Percentiles rank a stretch among this genome's conserved stretches.
Evolutionary conservation across 2,113 vertebrate species (phyloP).

Genomic region (human (Homo sapiens)): DNA sequence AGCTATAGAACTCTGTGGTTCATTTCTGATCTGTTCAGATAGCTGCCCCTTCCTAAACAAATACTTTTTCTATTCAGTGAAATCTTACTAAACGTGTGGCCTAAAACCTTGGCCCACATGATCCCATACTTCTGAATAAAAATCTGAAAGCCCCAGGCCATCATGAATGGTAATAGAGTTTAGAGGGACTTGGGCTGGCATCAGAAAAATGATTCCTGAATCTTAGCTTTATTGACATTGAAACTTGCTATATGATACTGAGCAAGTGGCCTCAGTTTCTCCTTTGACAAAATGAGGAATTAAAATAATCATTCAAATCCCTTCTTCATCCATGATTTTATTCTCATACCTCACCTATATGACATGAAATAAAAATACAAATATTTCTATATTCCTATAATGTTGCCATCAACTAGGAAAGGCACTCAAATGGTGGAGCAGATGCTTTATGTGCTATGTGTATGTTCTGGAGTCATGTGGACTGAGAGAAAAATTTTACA

Average conservation of each 20-base stretch:
- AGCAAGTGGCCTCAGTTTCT: not conserved
- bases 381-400: not conserved
- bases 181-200: not conserved
- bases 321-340: not conserved
- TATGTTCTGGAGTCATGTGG: not conserved
- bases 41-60: not conserved
- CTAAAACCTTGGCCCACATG: not conserved
- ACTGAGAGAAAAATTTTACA: not conserved
- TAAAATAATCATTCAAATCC: conserved; percentile 2
- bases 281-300: not conserved
- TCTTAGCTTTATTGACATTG: not conserved
- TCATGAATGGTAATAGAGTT: not conserved
- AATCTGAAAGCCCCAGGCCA: not conserved
- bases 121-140: not conserved
- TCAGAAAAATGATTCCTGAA: not conserved
- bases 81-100: not conserved
- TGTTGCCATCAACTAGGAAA: not conserved
- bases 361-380: conserved; percentile 2
- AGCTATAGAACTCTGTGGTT: not conserved
- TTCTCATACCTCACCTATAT: not conserved
- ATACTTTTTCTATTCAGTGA: conserved; percentile 19
- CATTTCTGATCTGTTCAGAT: not conserved
- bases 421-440: not conserved
- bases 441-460: not conserved
- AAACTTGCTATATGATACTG: not conserved